phyloP scores from a whole-genome alignment of 2,888 invertebrate species.

The Temnothorax rugatulus region DNA sequence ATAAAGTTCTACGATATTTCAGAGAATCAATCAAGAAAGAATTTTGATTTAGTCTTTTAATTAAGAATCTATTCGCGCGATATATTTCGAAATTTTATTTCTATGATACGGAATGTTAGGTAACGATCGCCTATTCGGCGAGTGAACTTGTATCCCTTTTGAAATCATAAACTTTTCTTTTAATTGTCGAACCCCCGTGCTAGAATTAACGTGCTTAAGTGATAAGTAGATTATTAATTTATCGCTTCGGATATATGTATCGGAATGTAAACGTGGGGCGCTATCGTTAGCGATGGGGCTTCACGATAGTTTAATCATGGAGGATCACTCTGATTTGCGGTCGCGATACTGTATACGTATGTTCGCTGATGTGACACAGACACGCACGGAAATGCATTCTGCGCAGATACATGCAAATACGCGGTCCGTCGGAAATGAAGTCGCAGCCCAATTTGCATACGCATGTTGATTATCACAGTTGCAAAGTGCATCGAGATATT shows the following conservation, averaged over 20 bases:
- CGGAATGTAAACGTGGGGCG: not conserved
- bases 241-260: not conserved
- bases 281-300: not conserved
- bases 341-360: not conserved
- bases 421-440: slow-evolving; percentile 5
- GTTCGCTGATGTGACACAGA: not conserved
- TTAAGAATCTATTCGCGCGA: not conserved
- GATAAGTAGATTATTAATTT: not conserved
- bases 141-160: not conserved
- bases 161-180: not conserved
- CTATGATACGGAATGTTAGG: not conserved
- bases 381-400: not conserved
- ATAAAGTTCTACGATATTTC: not conserved
- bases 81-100: slow-evolving; percentile 9
- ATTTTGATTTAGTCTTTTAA: slow-evolving; percentile 7
- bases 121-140: not conserved
- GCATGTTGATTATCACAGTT: slow-evolving; percentile 19
- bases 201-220: not conserved
- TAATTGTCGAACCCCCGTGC: not conserved
- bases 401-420: not conserved
- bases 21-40: not conserved
- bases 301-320: slow-evolving; percentile 26
- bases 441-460: slow-evolving; percentile 22
- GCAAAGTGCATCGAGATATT: slow-evolving; percentile 9
- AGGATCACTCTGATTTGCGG: slow-evolving; percentile 13